Evolutionary conservation across 2,888 invertebrate genomes (phyloP).

Genomic region (Dendrolimus houi): DNA sequence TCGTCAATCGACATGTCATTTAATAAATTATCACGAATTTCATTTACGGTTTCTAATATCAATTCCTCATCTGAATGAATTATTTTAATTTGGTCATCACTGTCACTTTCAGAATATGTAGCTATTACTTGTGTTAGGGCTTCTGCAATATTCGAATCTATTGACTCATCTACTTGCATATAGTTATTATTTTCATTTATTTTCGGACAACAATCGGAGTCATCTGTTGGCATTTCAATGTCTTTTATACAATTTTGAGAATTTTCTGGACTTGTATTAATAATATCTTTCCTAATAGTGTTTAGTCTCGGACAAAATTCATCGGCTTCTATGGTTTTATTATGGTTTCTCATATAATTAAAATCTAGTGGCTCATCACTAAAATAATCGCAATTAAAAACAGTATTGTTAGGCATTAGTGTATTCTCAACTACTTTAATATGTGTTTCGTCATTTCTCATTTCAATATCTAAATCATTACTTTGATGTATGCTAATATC

Average conservation of each 20-base stretch:
- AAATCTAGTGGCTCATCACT: no score
- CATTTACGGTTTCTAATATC: constrained; percentile 41
- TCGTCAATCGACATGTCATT: constrained; percentile 18
- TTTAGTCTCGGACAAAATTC: no score
- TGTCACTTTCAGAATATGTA: constrained; percentile 28
- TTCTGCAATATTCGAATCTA: constrained; percentile 34
- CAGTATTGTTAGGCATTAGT: not conserved
- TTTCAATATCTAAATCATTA: constrained; percentile 9
- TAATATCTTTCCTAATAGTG: no score
- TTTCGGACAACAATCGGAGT: not conserved
- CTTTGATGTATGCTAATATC: constrained; percentile 4
- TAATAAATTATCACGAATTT: constrained; percentile 41
- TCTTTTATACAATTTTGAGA: not conserved
- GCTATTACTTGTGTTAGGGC: constrained; percentile 54
- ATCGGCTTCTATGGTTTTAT: no score
- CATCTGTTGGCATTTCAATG: not conserved
- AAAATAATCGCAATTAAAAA: no score
- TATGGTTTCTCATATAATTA: no score
- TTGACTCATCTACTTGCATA: not conserved
- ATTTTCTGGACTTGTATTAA: no score
- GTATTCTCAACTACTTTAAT: not conserved
- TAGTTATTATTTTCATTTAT: not conserved
- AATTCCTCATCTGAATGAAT: constrained; percentile 41
- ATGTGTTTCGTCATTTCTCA: not conserved
- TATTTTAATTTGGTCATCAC: constrained; percentile 16